phyloP scores from a whole-genome alignment of 2,797 vertebrate species.

The Notoglanidium macrostoma region DNA sequence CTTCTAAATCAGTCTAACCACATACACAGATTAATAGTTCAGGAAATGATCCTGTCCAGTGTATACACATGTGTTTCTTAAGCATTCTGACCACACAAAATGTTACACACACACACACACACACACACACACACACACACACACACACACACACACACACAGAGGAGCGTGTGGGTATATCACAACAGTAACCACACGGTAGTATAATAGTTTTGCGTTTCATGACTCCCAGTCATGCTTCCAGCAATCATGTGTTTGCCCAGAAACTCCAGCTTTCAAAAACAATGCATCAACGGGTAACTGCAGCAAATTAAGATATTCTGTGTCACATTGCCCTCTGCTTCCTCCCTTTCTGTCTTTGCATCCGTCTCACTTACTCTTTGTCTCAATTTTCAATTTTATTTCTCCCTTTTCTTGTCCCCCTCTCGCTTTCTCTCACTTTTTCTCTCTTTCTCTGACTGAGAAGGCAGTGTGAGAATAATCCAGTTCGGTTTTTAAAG shows the following conservation, averaged over 20 bases:
- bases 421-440: slow-evolving; percentile 7
- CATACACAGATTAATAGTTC: slow-evolving; percentile 20
- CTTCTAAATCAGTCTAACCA: slow-evolving; percentile 24
- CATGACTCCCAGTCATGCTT: slow-evolving; percentile 66
- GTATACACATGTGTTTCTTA: not conserved
- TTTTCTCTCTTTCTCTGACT: not conserved
- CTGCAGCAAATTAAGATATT: slow-evolving; percentile 39
- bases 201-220: slow-evolving; percentile 68
- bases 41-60: slow-evolving; percentile 30
- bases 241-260: slow-evolving; percentile 67
- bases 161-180: slow-evolving; percentile 9
- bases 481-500: not conserved
- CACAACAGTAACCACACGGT: slow-evolving; percentile 58
- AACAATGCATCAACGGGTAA: slow-evolving; percentile 65
- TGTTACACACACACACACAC: slow-evolving; percentile 24
- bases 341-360: slow-evolving; percentile 23
- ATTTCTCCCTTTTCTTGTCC: not conserved
- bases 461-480: not conserved
- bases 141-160: slow-evolving; percentile 10
- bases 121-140: slow-evolving; percentile 11
- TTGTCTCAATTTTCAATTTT: not conserved
- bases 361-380: not conserved
- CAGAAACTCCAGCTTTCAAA: slow-evolving; percentile 72
- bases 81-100: slow-evolving; percentile 14
- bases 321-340: slow-evolving; percentile 8